A percentile compares a stretch with the other conserved stretches of the same genome.
These are phyloP conservation scores for Lissonota sp. DNA, from an alignment of 2,888 invertebrate genomes.

Conservation along the genomic window DNA sequence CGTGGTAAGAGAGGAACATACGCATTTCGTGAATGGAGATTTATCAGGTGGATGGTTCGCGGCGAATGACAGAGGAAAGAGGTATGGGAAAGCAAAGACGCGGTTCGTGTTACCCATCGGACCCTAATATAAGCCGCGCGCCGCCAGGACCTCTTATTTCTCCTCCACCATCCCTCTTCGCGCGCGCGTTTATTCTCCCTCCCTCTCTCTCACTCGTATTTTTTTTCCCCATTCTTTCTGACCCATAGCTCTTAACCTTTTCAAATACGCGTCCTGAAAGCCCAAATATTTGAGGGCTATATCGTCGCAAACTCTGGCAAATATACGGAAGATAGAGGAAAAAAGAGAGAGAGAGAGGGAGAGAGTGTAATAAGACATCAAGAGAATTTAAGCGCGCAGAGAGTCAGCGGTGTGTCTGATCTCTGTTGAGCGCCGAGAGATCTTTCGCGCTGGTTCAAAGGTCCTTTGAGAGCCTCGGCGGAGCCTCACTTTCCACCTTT, in stretches of 20 bases:
- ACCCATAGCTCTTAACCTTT: conserved; percentile 58
- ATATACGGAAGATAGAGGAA: conserved; percentile 12
- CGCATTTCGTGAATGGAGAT: conserved; percentile 39
- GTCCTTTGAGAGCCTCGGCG: conserved; percentile 16
- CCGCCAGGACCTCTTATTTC: conserved; percentile 50
- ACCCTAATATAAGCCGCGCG: conserved; percentile 58
- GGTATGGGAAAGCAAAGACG: conserved; percentile 64
- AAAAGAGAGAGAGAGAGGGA: not conserved
- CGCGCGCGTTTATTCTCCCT: conserved; percentile 14
- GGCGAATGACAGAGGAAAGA: conserved; percentile 59
- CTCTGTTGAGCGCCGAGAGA: not conserved
- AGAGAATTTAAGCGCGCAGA: conserved; percentile 22
- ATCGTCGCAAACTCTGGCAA: conserved; percentile 54
- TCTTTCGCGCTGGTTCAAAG: conserved; percentile 53
- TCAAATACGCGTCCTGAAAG: conserved; percentile 76
- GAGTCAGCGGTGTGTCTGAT: conserved; percentile 19
- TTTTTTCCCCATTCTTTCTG: conserved; percentile 28
- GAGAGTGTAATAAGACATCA: conserved; percentile 2
- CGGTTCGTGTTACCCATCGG: conserved; percentile 72
- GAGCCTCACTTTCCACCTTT: conserved; percentile 8
- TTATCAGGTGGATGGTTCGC: conserved; percentile 47
- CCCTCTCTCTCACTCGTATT: conserved; percentile 31
- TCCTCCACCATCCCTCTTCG: conserved; percentile 61
- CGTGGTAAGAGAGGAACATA: not conserved
- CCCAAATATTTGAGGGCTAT: conserved; percentile 81